phyloP scores from a whole-genome alignment of 1,140 invertebrate genomes.

The Drosophila nannoptera region DNA sequence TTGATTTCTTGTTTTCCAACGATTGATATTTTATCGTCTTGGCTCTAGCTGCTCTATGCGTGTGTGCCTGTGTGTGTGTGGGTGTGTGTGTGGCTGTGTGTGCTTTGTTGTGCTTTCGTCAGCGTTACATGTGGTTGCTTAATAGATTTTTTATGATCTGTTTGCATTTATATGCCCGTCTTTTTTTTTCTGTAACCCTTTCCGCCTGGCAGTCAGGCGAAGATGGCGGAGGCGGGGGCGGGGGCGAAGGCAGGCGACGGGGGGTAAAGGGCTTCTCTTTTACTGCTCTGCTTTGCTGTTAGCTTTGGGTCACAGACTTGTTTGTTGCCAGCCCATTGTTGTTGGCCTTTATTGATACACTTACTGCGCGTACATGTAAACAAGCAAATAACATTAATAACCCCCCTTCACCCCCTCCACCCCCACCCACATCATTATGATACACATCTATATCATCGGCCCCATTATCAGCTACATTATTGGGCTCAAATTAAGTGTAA shows the following conservation, averaged over 20 bases:
- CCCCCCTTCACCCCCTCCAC: not conserved
- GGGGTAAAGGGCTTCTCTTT: not conserved
- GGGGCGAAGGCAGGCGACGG: not conserved
- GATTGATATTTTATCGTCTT: slow-evolving; percentile 78
- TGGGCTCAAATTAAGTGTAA: slow-evolving; percentile 58
- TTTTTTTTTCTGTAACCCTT: slow-evolving; percentile 36
- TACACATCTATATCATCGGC: slow-evolving; percentile 45
- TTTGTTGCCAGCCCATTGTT: slow-evolving; percentile 6
- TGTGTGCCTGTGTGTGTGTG: slow-evolving; percentile 15
- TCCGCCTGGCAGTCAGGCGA: slow-evolving; percentile 6
- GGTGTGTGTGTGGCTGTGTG: slow-evolving; percentile 20
- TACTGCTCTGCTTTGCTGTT: slow-evolving; percentile 1
- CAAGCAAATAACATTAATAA: slow-evolving; percentile 71
- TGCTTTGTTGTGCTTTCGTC: slow-evolving; percentile 32
- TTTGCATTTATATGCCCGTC: slow-evolving; percentile 51
- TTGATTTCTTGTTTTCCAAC: slow-evolving; percentile 75
- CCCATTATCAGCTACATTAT: slow-evolving; percentile 21
- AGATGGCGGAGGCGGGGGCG: slow-evolving; percentile 4
- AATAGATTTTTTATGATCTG: slow-evolving; percentile 78
- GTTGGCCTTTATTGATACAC: slow-evolving; percentile 54
- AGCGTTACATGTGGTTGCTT: slow-evolving; percentile 69
- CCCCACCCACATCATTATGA: not conserved
- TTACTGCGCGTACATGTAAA: slow-evolving; percentile 64
- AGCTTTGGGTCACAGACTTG: slow-evolving; percentile 17
- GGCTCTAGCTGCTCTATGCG: slow-evolving; percentile 14